These are phyloP conservation scores for Ophiodon elongatus DNA, from an alignment of 2,113 vertebrate species.

Conservation along the genomic window DNA sequence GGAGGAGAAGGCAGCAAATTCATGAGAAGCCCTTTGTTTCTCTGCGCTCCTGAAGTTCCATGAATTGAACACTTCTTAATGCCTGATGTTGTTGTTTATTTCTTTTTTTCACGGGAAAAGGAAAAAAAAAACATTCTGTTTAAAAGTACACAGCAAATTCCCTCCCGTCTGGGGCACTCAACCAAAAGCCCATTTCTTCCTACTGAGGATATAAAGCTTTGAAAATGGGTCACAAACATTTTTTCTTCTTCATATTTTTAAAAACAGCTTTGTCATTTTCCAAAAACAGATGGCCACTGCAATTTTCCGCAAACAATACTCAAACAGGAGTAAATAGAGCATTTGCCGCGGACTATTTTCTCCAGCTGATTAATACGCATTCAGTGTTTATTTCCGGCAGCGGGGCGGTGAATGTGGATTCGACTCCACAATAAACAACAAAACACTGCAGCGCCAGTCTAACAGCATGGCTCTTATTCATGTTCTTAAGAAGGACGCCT, in stretches of 20 bases:
- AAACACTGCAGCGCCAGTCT: not conserved
- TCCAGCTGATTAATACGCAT: not conserved
- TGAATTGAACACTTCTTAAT: not conserved
- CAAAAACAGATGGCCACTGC: not conserved
- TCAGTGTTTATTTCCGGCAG: not conserved
- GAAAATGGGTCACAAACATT: not conserved
- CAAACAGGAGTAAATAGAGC: not conserved
- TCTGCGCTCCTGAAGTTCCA: slow-evolving; percentile 1
- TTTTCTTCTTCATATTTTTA: not conserved
- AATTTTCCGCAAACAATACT: not conserved
- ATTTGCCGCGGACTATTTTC: not conserved
- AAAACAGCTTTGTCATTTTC: not conserved
- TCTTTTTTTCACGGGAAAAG: not conserved
- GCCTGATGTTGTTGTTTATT: not conserved
- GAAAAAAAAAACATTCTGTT: not conserved
- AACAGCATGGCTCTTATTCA: not conserved
- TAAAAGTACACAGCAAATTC: not conserved
- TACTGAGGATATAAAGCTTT: not conserved
- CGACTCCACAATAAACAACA: not conserved
- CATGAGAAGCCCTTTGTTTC: slow-evolving; percentile 1
- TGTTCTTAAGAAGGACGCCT: not conserved
- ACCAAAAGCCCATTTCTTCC: not conserved
- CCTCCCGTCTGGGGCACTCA: not conserved
- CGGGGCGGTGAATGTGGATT: not conserved
- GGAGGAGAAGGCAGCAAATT: slow-evolving; percentile 1